Base-by-base conservation (phyloP, 2,888 invertebrate species). In the Tachystola acroxantha region DNA sequence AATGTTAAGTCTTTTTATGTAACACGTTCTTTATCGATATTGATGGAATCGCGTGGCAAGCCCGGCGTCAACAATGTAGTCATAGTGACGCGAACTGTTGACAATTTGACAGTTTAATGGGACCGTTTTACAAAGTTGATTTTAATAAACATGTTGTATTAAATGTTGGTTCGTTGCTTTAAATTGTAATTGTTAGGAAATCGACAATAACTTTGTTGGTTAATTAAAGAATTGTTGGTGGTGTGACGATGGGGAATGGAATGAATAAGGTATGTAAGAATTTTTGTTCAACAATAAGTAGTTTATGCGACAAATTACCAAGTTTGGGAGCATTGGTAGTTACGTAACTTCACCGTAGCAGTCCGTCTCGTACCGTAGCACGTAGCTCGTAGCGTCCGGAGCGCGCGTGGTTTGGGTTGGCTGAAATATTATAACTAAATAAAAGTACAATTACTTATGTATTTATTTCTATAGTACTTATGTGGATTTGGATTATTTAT, bases 211-310 rank as follows among this genome's bases (percentile, higher is more conserved):
- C 65, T 61, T 64, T 48, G 41, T 56, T 59, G 43, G 38, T 36
- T 49, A 60, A 60, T 40, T 45, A 58, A 48, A 50, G 44, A 50
- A 55, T 57, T 51, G 48, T 47, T 53, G 6, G 48, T 51, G 40
- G 52, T 40, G 41, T 53, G 52, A 74, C 65, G 53, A 76, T 95
- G 94, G 95, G 95, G 85, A 94, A 95, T 92, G 95, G 95, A 82
- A 95, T 95, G 95, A 95, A 95, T 85, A 95, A 94, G 94, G 95
- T 94, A 94, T 94, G 95, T 94, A 82, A 89, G 78, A 64, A 35
- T 33, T 10, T 16, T 16, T n/a, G n/a, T n/a, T 7, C 10, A 30
- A 16, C 5, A 3, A 19, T 30, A 10, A 37, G 27, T 26, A 34
- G 19, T 38, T 36, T 41, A 42, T 34, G 36, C 40, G 3, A 24